Evolutionary conservation across 2,888 invertebrate genomes (phyloP), one percentile per base, ranked within the genome.

Genomic region (Saturnia japonica): DNA sequence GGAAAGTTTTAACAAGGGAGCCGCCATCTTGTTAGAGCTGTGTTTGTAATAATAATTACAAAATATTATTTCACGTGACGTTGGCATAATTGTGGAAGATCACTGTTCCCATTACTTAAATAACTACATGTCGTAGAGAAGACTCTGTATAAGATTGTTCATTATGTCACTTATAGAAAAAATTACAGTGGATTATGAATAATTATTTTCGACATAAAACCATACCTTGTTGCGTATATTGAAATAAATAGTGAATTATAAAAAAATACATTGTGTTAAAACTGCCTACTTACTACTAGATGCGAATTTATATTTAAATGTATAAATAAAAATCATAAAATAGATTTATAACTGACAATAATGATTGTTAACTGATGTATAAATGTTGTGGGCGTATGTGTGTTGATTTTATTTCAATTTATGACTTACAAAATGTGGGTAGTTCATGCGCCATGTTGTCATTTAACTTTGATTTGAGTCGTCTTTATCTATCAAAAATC

Each of bases 341-440:
- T 93, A 93, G 93, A 87, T 93, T 89, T 94, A 93, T 94, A 93
- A 93, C 93, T 91, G 94, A 94, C 94, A 94, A 94, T 94, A 94
- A 94, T 94, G 94, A 93, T 94, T 93, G 94, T 94, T 94, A 94
- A 91, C 91, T 93, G 94, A 92, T 94, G 91, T 93, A 89, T 92
- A 91, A 91, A 88, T 93, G 92, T 93, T 94, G 91, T 85, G 88
- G n/a, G 85, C 87, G 92, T 91, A 89, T 88, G 90, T 85, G 86
- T 79, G 91, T 88, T 89, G 76, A 84, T 89, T 90, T 90, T 85
- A 85, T 85, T 88, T 81, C 57, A 82, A 83, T 88, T 34, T 87
- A 88, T 87, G 87, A 88, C 84, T 86, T 87, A 84, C 81, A 84
- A 82, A 80, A 78, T 77, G 79, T 80, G 79, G 77, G 85, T 89